These are phyloP conservation scores for Metopolophium dirhodum DNA, from an alignment of 1,140 invertebrate genomes.

Conservation along the genomic window DNA sequence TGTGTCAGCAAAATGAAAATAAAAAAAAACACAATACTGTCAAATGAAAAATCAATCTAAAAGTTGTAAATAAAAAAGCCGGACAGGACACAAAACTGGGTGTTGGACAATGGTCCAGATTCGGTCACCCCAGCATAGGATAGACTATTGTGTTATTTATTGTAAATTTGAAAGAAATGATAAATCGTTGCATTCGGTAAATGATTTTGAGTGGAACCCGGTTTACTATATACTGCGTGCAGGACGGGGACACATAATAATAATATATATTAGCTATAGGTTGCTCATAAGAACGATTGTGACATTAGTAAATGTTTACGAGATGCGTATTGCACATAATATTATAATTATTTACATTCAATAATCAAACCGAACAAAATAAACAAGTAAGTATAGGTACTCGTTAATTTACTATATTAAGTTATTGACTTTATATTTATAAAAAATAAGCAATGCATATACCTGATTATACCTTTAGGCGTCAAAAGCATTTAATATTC, in stretches of 20 bases:
- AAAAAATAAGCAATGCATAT: neutral
- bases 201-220: neutral
- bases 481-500: neutral
- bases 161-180: neutral
- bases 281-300: neutral
- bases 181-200: neutral
- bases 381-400: too few relatives aligned
- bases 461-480: neutral
- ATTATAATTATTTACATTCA: neutral
- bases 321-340: neutral
- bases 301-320: neutral
- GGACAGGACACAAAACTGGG: neutral
- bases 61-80: slow-evolving; percentile 19
- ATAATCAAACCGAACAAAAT: neutral
- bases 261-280: neutral
- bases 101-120: neutral
- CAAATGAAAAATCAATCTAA: slow-evolving; percentile 37
- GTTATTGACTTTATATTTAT: neutral
- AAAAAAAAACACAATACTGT: slow-evolving; percentile 23
- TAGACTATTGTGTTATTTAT: neutral
- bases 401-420: neutral
- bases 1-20: slow-evolving; percentile 16
- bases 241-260: neutral
- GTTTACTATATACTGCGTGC: neutral
- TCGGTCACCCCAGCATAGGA: neutral